phyloP scores from a whole-genome alignment of 2,113 vertebrate species.

The Melanerpes formicivorus region DNA sequence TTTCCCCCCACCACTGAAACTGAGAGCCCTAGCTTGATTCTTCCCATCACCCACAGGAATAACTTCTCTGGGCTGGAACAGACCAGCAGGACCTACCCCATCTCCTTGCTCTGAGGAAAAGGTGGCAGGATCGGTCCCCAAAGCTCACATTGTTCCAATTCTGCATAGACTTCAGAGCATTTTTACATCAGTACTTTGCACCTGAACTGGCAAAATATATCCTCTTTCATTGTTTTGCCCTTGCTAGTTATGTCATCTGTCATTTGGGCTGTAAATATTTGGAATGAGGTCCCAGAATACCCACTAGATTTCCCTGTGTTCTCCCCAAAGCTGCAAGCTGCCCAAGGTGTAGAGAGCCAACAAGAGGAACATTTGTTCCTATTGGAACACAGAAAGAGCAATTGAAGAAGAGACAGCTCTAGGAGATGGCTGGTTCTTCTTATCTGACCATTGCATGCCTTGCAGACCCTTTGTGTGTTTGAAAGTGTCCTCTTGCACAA shows the following conservation, averaged over 20 bases:
- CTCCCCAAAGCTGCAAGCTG: not conserved
- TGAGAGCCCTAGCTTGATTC: not conserved
- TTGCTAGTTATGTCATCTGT: not conserved
- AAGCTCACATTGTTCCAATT: not conserved
- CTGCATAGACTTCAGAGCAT: not conserved
- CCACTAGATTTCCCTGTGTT: not conserved
- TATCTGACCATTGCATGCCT: not conserved
- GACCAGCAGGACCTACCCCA: not conserved
- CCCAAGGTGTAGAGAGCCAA: not conserved
- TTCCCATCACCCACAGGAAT: not conserved
- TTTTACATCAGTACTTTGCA: not conserved
- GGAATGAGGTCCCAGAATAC: not conserved
- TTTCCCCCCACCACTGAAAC: not conserved
- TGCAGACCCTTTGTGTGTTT: not conserved
- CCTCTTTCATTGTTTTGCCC: not conserved
- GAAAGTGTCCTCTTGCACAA: not conserved
- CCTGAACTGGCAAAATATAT: not conserved
- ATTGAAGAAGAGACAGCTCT: not conserved
- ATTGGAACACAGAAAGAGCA: not conserved
- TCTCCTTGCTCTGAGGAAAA: not conserved
- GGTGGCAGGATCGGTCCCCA: not conserved
- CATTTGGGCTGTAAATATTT: not conserved
- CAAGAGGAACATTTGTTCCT: not conserved
- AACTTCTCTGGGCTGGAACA: not conserved
- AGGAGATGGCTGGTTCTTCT: not conserved